Base-by-base conservation (phyloP, 2,888 invertebrate species). In the Drosophila multiciliata region DNA sequence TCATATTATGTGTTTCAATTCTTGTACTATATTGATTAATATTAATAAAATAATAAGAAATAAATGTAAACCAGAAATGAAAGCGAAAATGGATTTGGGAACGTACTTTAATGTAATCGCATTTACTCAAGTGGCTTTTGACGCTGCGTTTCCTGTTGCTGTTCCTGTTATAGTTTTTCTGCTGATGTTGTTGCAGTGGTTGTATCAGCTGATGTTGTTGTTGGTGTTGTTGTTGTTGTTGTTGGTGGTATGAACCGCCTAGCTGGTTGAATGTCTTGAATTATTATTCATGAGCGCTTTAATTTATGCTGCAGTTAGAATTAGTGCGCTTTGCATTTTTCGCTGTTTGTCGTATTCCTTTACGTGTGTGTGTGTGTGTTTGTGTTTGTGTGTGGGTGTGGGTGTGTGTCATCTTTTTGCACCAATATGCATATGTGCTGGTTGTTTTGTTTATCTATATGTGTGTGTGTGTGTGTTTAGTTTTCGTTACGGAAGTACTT, bases 301-400 rank as follows among this genome's bases (percentile, higher is more conserved):
- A 87, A 87, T 89, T 89, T 87, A 87, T 87, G 85, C 87, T 87
- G 87, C 89, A 87, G 85, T 87, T 87, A 72, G 85, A 86, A 86
- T 86, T 86, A 88, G 85, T 86, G 68, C 65, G 87, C 82, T 87
- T 75, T 84, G 84, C 82, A 84, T 87, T 87, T 87, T 88, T 87
- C 74, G 71, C 75, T 77, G 69, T 66, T 65, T 52, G 52, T 52
- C 29, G 53, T 32, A 57, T 50, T 71, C 71, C 66, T 65, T 20
- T 53, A 48, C 42, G 53, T 42, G 40, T 35, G 35, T 52, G 17
- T 55, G 40, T 58, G 40, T 45, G 1, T 40, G 52, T 32, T 57
- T 42, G 35, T 57, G 42, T 58, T 53, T 61, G 49, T 32, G 23
- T 45, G 55, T 36, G 23, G 23, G 23, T 23, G 23, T 1, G 23